Evolutionary conservation across 2,888 invertebrate species (phyloP).

Genomic region (Aplocera efformata): DNA sequence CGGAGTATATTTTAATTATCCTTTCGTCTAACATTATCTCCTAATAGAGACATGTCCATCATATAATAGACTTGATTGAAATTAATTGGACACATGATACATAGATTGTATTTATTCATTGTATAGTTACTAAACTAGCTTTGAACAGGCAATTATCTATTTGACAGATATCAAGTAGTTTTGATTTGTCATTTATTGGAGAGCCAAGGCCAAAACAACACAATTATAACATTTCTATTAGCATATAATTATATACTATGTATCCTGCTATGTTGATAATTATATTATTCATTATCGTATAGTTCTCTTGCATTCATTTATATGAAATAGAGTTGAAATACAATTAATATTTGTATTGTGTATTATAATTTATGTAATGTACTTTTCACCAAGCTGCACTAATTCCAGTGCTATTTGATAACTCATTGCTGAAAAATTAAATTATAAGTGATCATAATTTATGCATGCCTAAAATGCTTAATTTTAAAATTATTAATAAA

Average conservation of each 20-base stretch:
- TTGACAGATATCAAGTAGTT: conserved; percentile 2
- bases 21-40: conserved; percentile 25
- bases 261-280: not conserved
- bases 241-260: not conserved
- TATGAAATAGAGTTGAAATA: too few species aligned
- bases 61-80: conserved; percentile 24
- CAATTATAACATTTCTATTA: conserved; percentile 11
- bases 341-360: too few species aligned
- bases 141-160: conserved; percentile 17
- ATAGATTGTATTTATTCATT: conserved; percentile 22
- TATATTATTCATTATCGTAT: too few species aligned
- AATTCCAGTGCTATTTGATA: too few species aligned
- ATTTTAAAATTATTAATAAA: too few species aligned
- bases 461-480: too few species aligned
- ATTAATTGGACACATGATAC: conserved; percentile 25
- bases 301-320: too few species aligned
- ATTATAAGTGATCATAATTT: too few species aligned
- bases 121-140: conserved; percentile 12
- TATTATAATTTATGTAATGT: too few species aligned
- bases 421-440: too few species aligned
- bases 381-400: too few species aligned
- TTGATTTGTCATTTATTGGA: conserved; percentile 10
- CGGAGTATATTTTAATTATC: conserved; percentile 3
- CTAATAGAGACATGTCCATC: conserved; percentile 27
- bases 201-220: conserved; percentile 11